Evolutionary conservation across 1,140 invertebrate genomes (phyloP).

Genomic region (Cydia strobilella): DNA sequence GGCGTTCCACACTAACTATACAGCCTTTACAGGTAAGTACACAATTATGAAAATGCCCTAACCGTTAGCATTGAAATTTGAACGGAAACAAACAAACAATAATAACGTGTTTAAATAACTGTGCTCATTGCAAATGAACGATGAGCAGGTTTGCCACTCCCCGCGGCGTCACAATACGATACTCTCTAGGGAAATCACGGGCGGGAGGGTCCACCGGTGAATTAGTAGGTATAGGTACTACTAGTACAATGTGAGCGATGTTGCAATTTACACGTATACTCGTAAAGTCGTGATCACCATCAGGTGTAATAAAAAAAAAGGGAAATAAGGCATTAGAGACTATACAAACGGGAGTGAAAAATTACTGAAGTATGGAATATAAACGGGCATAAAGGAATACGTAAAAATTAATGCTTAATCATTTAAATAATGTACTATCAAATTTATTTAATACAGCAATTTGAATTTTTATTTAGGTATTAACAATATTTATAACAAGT

Average conservation of each 20-base stretch:
- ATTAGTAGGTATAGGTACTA: too few species aligned
- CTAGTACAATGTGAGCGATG: slow-evolving; percentile 28
- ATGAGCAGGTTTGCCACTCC: slow-evolving; percentile 60
- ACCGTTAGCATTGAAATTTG: background rate
- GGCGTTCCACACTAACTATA: too few species aligned
- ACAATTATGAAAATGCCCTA: too few species aligned
- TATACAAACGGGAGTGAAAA: background rate
- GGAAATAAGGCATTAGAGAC: background rate
- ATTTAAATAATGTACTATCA: too few species aligned
- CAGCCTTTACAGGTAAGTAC: too few species aligned
- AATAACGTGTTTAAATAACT: slow-evolving; percentile 38
- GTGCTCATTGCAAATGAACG: slow-evolving; percentile 69
- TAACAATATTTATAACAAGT: too few species aligned
- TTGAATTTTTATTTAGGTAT: too few species aligned
- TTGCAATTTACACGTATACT: slow-evolving; percentile 10
- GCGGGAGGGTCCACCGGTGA: slow-evolving; percentile 22
- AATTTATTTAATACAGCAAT: too few species aligned
- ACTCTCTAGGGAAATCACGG: slow-evolving; percentile 63
- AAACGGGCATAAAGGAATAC: too few species aligned
- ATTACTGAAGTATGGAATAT: too few species aligned
- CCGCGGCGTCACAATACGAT: slow-evolving; percentile 41
- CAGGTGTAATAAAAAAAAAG: background rate
- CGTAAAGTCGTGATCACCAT: background rate
- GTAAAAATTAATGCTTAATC: too few species aligned
- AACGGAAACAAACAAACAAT: slow-evolving; percentile 9